Evolutionary conservation across 2,888 invertebrate genomes (phyloP).

Genomic region (Pachliopta kotzebuea): DNA sequence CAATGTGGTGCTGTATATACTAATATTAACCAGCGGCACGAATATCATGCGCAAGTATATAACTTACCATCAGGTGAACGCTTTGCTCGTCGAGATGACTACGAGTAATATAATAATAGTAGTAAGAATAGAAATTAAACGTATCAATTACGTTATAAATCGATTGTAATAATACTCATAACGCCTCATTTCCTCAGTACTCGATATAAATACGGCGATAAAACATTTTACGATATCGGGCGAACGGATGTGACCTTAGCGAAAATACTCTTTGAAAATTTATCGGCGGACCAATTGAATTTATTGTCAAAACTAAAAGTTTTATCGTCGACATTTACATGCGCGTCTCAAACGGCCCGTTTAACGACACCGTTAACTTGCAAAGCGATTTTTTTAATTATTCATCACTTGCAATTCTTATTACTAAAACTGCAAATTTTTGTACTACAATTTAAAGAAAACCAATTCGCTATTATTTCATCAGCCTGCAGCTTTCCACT

Average conservation of each 20-base stretch:
- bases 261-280: constrained; percentile 62
- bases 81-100: no score
- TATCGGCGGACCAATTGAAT: constrained; percentile 62
- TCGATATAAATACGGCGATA: constrained; percentile 36
- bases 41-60: no score
- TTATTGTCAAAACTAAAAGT: constrained; percentile 63
- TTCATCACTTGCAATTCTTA: neutral
- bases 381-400: constrained; percentile 23
- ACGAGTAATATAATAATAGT: no score
- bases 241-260: constrained; percentile 50
- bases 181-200: constrained; percentile 25
- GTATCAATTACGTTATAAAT: neutral
- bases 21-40: no score
- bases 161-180: neutral
- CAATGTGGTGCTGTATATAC: no score
- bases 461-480: neutral
- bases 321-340: constrained; percentile 52
- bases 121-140: neutral
- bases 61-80: no score
- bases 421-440: neutral
- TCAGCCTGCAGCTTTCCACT: no score
- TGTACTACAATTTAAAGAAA: neutral
- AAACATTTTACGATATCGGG: constrained; percentile 57
- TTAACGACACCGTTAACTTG: constrained; percentile 32
- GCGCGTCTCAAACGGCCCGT: constrained; percentile 30